Evolutionary conservation across 30 jellyfish, hydroid and myxozoan genomes (phyloP).

Genomic region (Calvadosia cruxmelitensis): DNA sequence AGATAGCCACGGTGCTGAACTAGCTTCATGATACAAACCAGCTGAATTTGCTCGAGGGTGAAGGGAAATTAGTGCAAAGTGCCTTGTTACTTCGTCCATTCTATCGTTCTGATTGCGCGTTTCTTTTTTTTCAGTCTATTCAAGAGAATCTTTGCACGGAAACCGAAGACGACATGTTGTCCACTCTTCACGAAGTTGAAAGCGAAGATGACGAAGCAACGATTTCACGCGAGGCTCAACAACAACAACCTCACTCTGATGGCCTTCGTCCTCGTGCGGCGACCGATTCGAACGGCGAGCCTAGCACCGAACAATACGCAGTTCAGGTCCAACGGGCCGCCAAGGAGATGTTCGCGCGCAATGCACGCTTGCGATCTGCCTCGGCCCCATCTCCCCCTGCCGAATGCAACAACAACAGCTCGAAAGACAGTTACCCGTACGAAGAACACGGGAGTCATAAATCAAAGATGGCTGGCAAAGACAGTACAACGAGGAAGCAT

Average conservation of each 20-base stretch:
- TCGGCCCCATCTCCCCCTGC: not conserved
- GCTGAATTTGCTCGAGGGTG: too few relatives aligned
- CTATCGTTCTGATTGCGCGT: not conserved
- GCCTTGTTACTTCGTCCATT: too few relatives aligned
- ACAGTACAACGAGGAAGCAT: not conserved
- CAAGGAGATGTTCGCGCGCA: not conserved
- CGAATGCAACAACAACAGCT: too few relatives aligned
- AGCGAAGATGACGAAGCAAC: not conserved
- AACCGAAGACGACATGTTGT: not conserved
- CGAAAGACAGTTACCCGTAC: not conserved
- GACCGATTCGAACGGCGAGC: not conserved
- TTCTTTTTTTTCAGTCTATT: not conserved
- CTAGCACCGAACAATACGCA: not conserved
- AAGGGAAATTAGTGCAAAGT: too few relatives aligned
- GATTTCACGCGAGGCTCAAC: not conserved
- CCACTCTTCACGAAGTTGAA: not conserved
- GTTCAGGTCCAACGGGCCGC: not conserved
- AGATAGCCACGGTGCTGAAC: too few relatives aligned
- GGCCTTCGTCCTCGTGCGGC: not conserved
- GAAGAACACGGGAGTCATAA: too few relatives aligned
- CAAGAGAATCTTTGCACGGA: not conserved
- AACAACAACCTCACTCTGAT: not conserved
- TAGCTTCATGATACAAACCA: too few relatives aligned
- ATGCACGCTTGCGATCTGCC: not conserved
- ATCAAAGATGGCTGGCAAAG: not conserved